phyloP scores from a whole-genome alignment of 2,113 vertebrate species.

The Sinosuthora webbiana region DNA sequence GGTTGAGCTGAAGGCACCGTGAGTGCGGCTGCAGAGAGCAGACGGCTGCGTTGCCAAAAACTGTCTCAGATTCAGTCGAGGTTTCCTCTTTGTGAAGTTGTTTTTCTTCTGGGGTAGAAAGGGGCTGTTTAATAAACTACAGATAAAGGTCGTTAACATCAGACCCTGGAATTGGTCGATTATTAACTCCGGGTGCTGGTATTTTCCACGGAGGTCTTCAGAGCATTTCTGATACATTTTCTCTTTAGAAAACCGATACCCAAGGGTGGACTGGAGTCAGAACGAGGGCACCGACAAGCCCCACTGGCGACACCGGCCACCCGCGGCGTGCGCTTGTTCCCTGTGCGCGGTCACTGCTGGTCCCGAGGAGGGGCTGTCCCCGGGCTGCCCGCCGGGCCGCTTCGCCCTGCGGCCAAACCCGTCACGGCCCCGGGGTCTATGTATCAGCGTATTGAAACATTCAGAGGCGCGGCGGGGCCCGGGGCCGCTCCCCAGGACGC shows the following conservation, averaged over 20 bases:
- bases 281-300: not conserved
- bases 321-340: not conserved
- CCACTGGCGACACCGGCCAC: fast-evolving
- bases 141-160: not conserved
- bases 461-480: not conserved
- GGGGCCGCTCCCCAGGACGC: not conserved
- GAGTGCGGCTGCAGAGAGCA: not conserved
- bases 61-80: not conserved
- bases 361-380: not conserved
- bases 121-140: not conserved
- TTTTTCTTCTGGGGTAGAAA: not conserved
- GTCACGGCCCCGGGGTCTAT: fast-evolving
- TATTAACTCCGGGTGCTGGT: not conserved
- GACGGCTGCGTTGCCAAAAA: not conserved
- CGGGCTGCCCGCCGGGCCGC: not conserved
- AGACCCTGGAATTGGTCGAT: not conserved
- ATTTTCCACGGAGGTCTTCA: not conserved
- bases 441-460: fast-evolving
- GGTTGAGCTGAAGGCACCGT: not conserved
- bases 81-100: not conserved
- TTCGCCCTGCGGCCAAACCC: not conserved
- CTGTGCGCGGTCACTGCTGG: not conserved
- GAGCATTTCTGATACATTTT: not conserved
- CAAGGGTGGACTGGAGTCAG: too few species aligned
- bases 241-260: not conserved